phyloP scores from a whole-genome alignment of 2,113 vertebrate genomes.

The Mormyrus iriodes region DNA sequence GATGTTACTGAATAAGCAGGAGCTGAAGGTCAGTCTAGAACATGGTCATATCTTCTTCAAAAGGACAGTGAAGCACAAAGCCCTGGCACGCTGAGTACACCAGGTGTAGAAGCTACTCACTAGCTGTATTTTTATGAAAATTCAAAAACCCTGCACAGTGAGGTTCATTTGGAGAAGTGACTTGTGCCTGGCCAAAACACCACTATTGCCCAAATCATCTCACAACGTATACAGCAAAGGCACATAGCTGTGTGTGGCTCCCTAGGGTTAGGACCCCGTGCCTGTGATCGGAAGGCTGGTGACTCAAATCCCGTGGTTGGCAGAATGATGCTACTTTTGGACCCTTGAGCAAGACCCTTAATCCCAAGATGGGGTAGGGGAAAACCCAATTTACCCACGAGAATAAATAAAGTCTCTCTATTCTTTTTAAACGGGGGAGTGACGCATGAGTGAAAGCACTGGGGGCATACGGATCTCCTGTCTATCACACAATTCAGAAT shows the following conservation, averaged over 20 bases:
- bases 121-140: background rate
- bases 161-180: background rate
- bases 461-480: background rate
- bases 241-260: background rate
- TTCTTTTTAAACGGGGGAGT: background rate
- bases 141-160: background rate
- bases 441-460: background rate
- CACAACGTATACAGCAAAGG: background rate
- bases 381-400: background rate
- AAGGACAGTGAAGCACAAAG: background rate
- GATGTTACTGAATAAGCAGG: background rate
- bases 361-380: background rate
- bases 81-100: background rate
- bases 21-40: background rate
- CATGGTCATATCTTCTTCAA: background rate
- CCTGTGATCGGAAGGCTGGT: background rate
- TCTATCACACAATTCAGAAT: background rate
- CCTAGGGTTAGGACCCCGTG: background rate
- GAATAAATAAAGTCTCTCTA: background rate
- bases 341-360: background rate
- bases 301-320: background rate
- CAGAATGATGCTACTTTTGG: background rate
- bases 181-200: background rate
- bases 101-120: background rate
- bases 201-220: background rate